Evolutionary conservation across 2,113 vertebrate species (phyloP).

Genomic region (Dunckerocampus dactyliophorus): DNA sequence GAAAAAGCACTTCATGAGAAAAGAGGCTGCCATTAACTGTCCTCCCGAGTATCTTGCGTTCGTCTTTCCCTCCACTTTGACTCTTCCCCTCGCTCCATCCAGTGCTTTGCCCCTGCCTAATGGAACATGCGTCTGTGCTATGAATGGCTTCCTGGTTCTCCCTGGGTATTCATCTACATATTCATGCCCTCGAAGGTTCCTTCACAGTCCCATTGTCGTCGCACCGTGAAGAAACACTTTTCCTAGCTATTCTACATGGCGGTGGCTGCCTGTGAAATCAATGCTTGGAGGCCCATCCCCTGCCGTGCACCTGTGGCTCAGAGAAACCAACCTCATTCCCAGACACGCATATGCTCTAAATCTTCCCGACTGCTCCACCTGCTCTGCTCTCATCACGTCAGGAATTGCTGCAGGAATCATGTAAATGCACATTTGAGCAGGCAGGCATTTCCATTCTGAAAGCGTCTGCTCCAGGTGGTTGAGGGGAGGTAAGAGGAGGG

Average conservation of each 20-base stretch:
- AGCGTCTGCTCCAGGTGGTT: constrained; percentile 39
- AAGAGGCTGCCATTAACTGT: constrained; percentile 35
- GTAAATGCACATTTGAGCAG: constrained; percentile 34
- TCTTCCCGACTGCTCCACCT: constrained; percentile 15
- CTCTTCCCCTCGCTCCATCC: constrained; percentile 23
- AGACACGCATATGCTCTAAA: constrained; percentile 7
- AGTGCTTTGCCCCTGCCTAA: constrained; percentile 44
- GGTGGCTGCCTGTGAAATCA: constrained; percentile 61
- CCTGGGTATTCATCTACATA: constrained; percentile 61
- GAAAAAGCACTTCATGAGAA: constrained; percentile 45
- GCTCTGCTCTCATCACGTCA: constrained; percentile 23
- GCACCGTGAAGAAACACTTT: constrained; percentile 48
- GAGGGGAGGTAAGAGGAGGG: not conserved
- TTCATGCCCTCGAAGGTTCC: constrained; percentile 57
- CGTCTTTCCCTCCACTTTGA: constrained; percentile 11
- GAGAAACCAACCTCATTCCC: constrained; percentile 8
- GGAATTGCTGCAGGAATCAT: constrained; percentile 13
- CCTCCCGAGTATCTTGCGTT: constrained; percentile 23
- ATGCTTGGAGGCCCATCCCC: constrained; percentile 39
- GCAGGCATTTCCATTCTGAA: constrained; percentile 36
- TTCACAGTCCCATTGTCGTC: constrained; percentile 49
- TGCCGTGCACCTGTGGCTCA: constrained; percentile 49
- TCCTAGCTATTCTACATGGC: constrained; percentile 46
- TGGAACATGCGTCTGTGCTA: constrained; percentile 49
- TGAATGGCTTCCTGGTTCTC: constrained; percentile 52